Percentiles rank a stretch among this genome's conserved stretches.
These are phyloP conservation scores for Lepus americanus DNA, from an alignment of 2,113 vertebrate genomes.

Conservation along the genomic window DNA sequence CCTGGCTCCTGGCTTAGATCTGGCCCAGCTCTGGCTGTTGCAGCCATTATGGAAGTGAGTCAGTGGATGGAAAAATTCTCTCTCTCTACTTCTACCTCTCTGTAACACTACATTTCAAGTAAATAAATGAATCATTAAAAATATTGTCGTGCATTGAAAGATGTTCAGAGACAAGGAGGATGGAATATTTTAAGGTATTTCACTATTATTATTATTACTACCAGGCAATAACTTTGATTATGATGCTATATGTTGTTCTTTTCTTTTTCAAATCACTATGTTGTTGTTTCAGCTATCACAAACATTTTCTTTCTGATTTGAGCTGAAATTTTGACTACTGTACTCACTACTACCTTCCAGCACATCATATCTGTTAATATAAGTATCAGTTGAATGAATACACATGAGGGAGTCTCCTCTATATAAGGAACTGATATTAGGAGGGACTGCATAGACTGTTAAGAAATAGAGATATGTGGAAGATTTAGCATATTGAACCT, in stretches of 20 bases:
- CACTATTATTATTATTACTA: neutral
- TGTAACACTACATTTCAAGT: no score
- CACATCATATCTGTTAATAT: neutral
- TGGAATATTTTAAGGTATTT: rapidly evolving
- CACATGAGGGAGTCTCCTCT: neutral
- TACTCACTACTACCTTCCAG: neutral
- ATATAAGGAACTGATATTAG: neutral
- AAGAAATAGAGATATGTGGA: neutral
- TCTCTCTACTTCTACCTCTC: no score
- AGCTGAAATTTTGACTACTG: neutral
- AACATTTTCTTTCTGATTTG: neutral
- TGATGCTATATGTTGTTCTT: neutral
- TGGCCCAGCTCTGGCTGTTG: no score
- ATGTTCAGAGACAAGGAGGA: neutral
- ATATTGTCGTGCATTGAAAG: neutral
- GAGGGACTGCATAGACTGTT: neutral
- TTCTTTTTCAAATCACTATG: neutral
- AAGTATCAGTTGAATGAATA: neutral
- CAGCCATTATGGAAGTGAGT: no score
- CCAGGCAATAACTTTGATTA: neutral
- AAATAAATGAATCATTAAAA: neutral
- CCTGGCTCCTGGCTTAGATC: no score
- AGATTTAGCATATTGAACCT: neutral
- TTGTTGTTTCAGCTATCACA: neutral
- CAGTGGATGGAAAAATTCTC: no score